A percentile compares a stretch with the other conserved stretches of the same genome.
Conservation (phyloP, 30 jellyfish, hydroid and myxozoan species). For the Catostylus mosaicus region DNA sequence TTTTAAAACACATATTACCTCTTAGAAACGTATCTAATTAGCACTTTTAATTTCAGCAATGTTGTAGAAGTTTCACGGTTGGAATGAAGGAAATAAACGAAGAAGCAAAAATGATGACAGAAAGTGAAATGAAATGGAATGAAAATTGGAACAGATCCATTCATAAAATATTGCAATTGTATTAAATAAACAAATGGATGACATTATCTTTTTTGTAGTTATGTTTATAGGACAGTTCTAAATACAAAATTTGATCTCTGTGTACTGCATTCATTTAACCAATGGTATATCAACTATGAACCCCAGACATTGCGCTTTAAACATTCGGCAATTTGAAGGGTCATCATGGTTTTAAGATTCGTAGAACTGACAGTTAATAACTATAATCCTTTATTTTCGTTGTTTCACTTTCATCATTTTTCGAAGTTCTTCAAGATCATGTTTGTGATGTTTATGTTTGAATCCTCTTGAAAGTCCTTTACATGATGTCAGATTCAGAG, state of each 20-base stretch:
- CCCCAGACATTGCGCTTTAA: too few relatives aligned
- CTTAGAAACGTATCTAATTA: too few relatives aligned
- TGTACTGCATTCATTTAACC: too few relatives aligned
- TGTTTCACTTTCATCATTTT: conserved; percentile 1
- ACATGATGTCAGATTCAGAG: conserved; percentile 78
- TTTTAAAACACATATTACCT: too few relatives aligned
- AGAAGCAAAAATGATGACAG: conserved; percentile 35
- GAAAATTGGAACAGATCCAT: conserved; percentile 82
- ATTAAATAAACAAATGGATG: conserved; percentile 40
- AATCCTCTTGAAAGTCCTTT: conserved; percentile 75
- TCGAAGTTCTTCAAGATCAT: conserved; percentile 15
- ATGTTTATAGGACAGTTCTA: too few relatives aligned
- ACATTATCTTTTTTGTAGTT: too few relatives aligned
- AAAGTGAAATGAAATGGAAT: conserved; percentile 75
- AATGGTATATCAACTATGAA: too few relatives aligned
- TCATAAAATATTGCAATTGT: conserved; percentile 64
- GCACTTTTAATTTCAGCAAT: conserved; percentile 59
- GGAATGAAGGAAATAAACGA: conserved; percentile 37
- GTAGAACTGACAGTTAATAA: not conserved
- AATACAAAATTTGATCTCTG: too few relatives aligned
- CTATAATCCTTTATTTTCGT: not conserved
- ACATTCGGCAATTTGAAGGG: not conserved
- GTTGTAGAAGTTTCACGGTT: conserved; percentile 8
- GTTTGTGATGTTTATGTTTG: conserved; percentile 45
- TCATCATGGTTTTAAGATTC: not conserved